phyloP scores from a whole-genome alignment of 2,797 vertebrate genomes.

The Cercopithecus neglectus region DNA sequence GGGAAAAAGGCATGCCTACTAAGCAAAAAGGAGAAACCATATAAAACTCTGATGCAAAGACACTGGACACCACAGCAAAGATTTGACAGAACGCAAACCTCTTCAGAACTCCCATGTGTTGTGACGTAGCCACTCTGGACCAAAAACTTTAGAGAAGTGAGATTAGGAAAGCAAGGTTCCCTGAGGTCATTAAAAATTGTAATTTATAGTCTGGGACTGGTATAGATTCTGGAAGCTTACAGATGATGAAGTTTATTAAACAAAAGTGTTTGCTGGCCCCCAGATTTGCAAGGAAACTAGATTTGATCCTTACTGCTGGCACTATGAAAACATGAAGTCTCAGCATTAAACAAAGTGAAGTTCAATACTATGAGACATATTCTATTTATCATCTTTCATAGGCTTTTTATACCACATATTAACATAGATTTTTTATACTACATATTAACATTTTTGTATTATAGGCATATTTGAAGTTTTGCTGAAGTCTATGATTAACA shows the following conservation, averaged over 20 bases:
- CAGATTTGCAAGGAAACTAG: neutral
- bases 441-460: neutral
- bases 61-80: neutral
- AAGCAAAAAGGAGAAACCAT: neutral
- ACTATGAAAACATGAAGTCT: neutral
- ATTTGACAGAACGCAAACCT: conserved; percentile 12
- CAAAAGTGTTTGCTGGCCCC: neutral
- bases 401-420: neutral
- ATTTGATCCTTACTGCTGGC: neutral
- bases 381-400: neutral
- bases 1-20: neutral
- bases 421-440: neutral
- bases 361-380: neutral
- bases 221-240: neutral
- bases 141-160: neutral
- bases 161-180: neutral
- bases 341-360: conserved; percentile 33
- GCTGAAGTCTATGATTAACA: neutral
- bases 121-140: fast-evolving
- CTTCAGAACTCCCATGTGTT: conserved; percentile 48
- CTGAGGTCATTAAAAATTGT: neutral
- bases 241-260: conserved; percentile 53
- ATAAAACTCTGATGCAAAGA: conserved; percentile 36
- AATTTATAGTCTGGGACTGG: neutral
- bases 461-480: neutral